Evolutionary conservation across 2,797 vertebrate genomes (phyloP), one percentile per base, ranked within the genome.

Genomic region (Alosa sapidissima): DNA sequence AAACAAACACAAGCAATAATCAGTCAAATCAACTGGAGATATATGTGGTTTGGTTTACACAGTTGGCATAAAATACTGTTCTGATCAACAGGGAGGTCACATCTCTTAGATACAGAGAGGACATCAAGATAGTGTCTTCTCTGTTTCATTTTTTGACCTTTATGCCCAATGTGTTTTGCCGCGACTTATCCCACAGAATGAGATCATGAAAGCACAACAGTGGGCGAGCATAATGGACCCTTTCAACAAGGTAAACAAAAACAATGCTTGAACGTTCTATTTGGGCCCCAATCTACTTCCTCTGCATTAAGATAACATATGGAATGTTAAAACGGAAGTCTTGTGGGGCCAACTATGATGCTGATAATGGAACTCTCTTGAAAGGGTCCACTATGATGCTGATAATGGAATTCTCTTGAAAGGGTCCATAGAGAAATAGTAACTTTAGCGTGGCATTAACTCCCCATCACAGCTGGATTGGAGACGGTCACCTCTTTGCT

Each of bases 401-500:
- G n/a, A n/a, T n/a, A n/a, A n/a, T n/a, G n/a, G n/a, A n/a, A n/a
- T n/a, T n/a, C n/a, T n/a, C n/a, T n/a, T n/a, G n/a, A n/a, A n/a
- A n/a, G n/a, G n/a, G n/a, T n/a, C n/a, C n/a, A 33, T 8, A 14
- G 33, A 72, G 13, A 72, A 72, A 36, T 33, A 14, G 33, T 13
- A 3, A 72, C 65, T 5, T 72, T 72, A 72, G 16, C 65, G 51
- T 85, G 83, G 85, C 84, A 90, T 91, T 89, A 90, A 89, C 88
- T 85, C 83, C 89, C 92, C 87, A 89, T 89, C 88, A 85, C 83
- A 85, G 51, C n/a, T 85, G 87, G 88, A 91, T 92, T 86, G 90
- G 54, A 89, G 84, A 75, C 85, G 89, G 87, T 87, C 83, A 85
- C 85, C 90, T 84, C 88, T 86, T 85, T 88, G 54, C 85, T 87